Percentiles rank a stretch among this genome's conserved stretches.
Evolutionary conservation across 2,888 invertebrate species (phyloP).

Genomic region (Zaprionus obscuricornis): DNA sequence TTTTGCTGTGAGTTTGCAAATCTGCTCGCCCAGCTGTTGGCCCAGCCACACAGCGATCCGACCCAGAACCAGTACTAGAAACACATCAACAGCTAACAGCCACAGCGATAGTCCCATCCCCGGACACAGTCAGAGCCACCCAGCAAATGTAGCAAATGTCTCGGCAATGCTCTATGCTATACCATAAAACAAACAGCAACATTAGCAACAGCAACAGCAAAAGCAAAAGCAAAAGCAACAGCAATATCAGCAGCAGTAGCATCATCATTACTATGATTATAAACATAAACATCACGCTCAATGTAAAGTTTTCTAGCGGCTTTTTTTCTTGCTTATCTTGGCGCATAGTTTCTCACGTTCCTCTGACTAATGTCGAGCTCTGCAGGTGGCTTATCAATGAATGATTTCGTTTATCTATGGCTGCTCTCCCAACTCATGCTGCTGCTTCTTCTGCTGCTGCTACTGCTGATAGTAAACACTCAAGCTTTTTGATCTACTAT

Average conservation of each 20-base stretch:
- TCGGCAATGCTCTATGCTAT: too few species aligned
- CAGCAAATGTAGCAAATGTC: too few species aligned
- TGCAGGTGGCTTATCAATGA: conserved; percentile 54
- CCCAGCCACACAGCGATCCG: conserved; percentile 16
- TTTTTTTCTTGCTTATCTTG: conserved; percentile 49
- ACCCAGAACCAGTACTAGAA: too few species aligned
- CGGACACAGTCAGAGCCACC: too few species aligned
- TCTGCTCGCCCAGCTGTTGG: conserved; percentile 65
- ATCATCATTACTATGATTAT: neutral
- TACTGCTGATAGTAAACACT: conserved; percentile 36
- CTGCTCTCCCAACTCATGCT: conserved; percentile 12
- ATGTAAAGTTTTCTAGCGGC: conserved; percentile 34
- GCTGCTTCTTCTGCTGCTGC: conserved; percentile 4
- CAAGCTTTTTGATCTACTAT: conserved; percentile 17
- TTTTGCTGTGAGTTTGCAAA: conserved; percentile 58
- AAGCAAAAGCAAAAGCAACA: conserved; percentile 1
- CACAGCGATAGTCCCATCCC: too few species aligned
- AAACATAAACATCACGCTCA: conserved; percentile 35
- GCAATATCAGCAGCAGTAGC: conserved; percentile 2
- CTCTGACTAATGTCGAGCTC: conserved; percentile 60
- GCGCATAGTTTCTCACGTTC: conserved; percentile 64
- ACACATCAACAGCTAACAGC: too few species aligned
- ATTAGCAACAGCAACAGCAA: conserved; percentile 2
- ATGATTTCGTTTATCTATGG: neutral
- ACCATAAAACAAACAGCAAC: neutral